A percentile compares a stretch with the other conserved stretches of the same genome.
These are phyloP conservation scores for Bellardia pandia DNA, from an alignment of 2,888 invertebrate genomes.

Conservation along the genomic window DNA sequence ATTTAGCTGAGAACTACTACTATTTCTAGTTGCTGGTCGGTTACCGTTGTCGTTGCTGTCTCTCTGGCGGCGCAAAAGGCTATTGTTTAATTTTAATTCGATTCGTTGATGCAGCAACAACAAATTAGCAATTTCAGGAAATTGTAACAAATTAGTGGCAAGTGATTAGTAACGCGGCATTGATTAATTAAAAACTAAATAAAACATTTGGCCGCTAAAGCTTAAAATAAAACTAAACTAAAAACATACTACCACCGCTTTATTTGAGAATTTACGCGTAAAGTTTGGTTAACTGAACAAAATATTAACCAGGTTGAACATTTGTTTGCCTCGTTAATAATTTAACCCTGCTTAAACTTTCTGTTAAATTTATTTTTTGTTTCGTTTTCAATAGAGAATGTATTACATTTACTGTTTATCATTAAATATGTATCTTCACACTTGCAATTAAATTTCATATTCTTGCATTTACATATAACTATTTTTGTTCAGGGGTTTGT, in stretches of 20 bases:
- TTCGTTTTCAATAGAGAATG: not conserved
- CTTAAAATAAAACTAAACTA: not conserved
- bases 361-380: not conserved
- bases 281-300: not conserved
- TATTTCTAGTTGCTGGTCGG: slow-evolving; percentile 17
- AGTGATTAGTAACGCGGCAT: slow-evolving; percentile 80
- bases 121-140: slow-evolving; percentile 81
- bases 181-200: slow-evolving; percentile 72
- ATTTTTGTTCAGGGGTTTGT: too few relatives aligned
- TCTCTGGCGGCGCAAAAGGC: slow-evolving; percentile 32
- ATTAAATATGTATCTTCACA: slow-evolving; percentile 73
- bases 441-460: slow-evolving; percentile 65
- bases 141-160: slow-evolving; percentile 82
- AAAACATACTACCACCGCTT: not conserved
- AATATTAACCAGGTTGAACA: too few relatives aligned
- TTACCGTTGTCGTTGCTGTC: slow-evolving; percentile 14
- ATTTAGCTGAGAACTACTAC: not conserved
- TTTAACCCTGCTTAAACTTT: slow-evolving; percentile 11
- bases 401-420: slow-evolving; percentile 46
- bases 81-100: slow-evolving; percentile 65
- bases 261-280: not conserved
- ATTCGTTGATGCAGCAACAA: slow-evolving; percentile 73
- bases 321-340: not conserved
- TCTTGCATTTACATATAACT: too few relatives aligned
- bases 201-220: slow-evolving; percentile 23